Evolutionary conservation across 2,888 invertebrate genomes (phyloP), one percentile per base, ranked within the genome.

Genomic region (Pterostichus niger): DNA sequence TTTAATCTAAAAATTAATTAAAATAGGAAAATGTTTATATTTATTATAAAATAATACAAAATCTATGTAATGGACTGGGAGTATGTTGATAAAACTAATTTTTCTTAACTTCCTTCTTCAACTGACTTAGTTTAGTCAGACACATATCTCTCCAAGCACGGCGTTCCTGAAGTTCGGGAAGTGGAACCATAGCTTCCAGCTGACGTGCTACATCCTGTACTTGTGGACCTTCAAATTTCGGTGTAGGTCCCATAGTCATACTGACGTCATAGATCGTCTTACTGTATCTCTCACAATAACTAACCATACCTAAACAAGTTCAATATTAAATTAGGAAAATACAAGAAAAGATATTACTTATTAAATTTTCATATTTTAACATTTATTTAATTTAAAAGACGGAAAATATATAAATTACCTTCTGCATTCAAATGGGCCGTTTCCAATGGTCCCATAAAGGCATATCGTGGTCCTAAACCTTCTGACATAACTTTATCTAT

Each of bases 361-460:
- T 3, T 40, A 9, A 40, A 40, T 40, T 40, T 40, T 40, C 5
- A 40, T 40, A 40, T 40, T 40, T 24, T 3, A 1, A 24, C 1
- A 3, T 24, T 24, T 24, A 24, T 3, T 24, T 24, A 24, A 24
- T 24, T n/a, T n/a, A n/a, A 24, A 24, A 24, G 3, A 24, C 1
- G 24, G 24, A 9, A 9, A 7, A 40, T 40, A 9, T 40, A 40
- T 3, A 40, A 40, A 40, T n/a, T 93, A 91, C 98, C 98, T 90
- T 97, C 96, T 10, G 98, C 98, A 89, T 99, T 99, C 84, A 99
- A 92, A 90, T 98, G 98, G 0, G 97, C 96, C 0, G 98, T 97
- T 91, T 98, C 98, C 85, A 98, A 91, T 0, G 98, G 96, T 2
- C 99, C 99, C 84, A 98, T 92, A 91, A 99, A 99, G 6, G 98